These are phyloP conservation scores for Cyclargus thomasi DNA, from an alignment of 1,140 invertebrate genomes.

Conservation along the genomic window DNA sequence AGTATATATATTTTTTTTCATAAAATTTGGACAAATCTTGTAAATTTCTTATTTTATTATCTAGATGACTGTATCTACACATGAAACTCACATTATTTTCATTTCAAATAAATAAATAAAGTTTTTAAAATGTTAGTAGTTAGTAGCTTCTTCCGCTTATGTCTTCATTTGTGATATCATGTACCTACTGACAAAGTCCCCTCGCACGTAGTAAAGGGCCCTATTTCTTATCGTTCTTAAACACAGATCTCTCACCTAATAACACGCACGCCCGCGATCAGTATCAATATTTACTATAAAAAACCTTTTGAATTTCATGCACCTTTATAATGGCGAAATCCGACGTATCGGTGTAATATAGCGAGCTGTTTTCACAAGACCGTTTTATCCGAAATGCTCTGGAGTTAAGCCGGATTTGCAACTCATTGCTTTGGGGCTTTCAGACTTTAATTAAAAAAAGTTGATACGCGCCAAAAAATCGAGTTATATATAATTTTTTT, in stretches of 20 bases:
- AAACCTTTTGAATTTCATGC: conserved; percentile 25
- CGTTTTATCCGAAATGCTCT: conserved; percentile 45
- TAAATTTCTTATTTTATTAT: no score
- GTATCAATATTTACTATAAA: background rate
- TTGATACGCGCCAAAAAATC: conserved; percentile 19
- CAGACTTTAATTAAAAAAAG: conserved; percentile 54
- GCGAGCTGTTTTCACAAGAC: conserved; percentile 45
- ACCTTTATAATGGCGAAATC: conserved; percentile 16
- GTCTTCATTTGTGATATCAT: no score
- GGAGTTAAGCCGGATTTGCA: conserved; percentile 53
- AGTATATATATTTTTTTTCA: no score
- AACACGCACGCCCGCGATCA: background rate
- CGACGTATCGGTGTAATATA: conserved; percentile 20
- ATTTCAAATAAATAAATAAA: no score
- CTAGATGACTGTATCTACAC: no score
- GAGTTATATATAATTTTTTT: conserved; percentile 34
- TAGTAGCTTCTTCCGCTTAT: no score
- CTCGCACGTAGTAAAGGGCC: no score
- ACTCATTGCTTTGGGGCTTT: conserved; percentile 41
- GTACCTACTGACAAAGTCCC: no score
- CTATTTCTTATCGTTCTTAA: no score
- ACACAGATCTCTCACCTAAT: background rate
- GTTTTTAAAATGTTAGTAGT: no score
- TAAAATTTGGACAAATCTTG: no score
- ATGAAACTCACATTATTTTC: no score